These are phyloP conservation scores for Cremastinae sp. DNA, from an alignment of 2,888 invertebrate genomes.

Conservation along the genomic window DNA sequence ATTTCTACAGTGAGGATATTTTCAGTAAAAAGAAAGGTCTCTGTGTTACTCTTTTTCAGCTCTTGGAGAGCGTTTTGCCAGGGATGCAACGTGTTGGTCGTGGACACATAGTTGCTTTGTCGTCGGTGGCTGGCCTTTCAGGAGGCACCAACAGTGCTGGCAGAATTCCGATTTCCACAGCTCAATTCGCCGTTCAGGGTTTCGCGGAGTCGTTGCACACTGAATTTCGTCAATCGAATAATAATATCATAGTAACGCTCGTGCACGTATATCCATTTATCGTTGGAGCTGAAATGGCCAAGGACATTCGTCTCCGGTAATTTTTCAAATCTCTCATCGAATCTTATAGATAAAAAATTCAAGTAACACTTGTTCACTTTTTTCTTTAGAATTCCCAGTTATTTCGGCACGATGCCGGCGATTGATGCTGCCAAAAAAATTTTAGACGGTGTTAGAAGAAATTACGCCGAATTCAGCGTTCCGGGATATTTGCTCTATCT, in stretches of 20 bases:
- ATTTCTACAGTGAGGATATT: no score
- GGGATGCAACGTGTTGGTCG: conserved; percentile 83
- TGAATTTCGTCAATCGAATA: conserved; percentile 83
- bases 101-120: conserved; percentile 84
- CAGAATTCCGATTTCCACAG: conserved; percentile 84
- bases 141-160: conserved; percentile 81
- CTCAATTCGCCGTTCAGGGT: conserved; percentile 86
- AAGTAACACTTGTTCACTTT: conserved; percentile 8
- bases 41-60: conserved; percentile 81
- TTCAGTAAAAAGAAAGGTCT: no score
- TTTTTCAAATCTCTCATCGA: not conserved
- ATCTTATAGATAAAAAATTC: not conserved
- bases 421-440: conserved; percentile 83
- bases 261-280: conserved; percentile 85
- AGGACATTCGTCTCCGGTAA: conserved; percentile 83
- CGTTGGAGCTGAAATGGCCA: conserved; percentile 81
- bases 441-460: conserved; percentile 84
- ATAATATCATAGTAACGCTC: conserved; percentile 83
- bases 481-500: conserved; percentile 84
- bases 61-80: conserved; percentile 84
- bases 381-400: conserved; percentile 83
- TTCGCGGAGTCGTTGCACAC: conserved; percentile 85
- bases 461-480: conserved; percentile 85
- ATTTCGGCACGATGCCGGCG: conserved; percentile 85
- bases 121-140: conserved; percentile 85